A percentile compares a stretch with the other conserved stretches of the same genome.
These are phyloP conservation scores for Manis crassicaudata DNA, from an alignment of 2,797 vertebrate genomes.

Conservation along the genomic window DNA sequence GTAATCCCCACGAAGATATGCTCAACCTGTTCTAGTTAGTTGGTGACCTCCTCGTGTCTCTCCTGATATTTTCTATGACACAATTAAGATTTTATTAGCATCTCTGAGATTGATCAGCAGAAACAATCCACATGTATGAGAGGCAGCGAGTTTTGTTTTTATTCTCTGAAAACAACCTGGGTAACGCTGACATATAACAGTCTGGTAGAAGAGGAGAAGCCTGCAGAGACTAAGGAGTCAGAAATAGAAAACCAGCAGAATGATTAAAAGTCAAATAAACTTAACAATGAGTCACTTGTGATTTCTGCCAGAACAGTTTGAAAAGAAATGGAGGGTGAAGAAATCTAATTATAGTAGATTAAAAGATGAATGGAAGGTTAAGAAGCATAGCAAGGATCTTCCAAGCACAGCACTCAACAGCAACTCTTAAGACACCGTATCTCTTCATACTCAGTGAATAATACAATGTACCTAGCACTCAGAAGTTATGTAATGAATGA, in stretches of 20 bases:
- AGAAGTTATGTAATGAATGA: neutral
- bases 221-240: neutral
- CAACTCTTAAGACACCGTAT: neutral
- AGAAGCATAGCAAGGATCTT: neutral
- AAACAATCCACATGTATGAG: neutral
- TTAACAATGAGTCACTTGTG: neutral
- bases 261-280: neutral
- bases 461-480: neutral
- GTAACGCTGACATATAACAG: neutral
- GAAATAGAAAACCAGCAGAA: neutral
- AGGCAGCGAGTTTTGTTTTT: neutral
- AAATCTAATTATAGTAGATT: neutral
- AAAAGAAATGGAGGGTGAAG: neutral
- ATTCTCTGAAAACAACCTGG: neutral
- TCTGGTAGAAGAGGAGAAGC: neutral
- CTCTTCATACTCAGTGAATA: neutral
- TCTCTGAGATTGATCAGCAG: neutral
- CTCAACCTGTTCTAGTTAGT: neutral
- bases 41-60: neutral
- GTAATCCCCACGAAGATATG: neutral
- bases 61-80: neutral
- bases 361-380: slow-evolving; percentile 21
- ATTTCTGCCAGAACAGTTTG: neutral
- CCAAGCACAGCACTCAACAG: neutral
- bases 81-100: neutral